These are phyloP conservation scores for Parapristionchus giblindavisi DNA, from an alignment of 2,888 invertebrate genomes.

Conservation along the genomic window DNA sequence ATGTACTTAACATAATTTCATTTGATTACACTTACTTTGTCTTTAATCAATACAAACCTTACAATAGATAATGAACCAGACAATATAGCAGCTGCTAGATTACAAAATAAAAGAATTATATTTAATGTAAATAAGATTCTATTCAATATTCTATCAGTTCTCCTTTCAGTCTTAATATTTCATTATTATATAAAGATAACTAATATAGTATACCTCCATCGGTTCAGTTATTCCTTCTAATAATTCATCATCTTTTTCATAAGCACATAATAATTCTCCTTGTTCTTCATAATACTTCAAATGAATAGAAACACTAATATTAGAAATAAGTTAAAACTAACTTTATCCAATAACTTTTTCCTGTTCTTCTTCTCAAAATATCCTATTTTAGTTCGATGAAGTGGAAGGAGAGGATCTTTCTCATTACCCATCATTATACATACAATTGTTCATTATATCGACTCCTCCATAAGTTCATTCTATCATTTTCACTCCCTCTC, in stretches of 20 bases:
- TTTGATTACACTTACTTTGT: not conserved
- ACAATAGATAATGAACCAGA: constrained; percentile 73
- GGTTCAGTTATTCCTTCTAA: constrained; percentile 44
- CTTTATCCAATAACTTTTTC: constrained; percentile 40
- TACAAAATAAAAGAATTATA: constrained; percentile 59
- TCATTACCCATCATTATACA: constrained; percentile 10
- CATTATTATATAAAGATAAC: not conserved
- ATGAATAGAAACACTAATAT: constrained; percentile 16
- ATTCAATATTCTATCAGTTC: constrained; percentile 56
- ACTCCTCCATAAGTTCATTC: too few relatives aligned
- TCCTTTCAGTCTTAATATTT: constrained; percentile 45
- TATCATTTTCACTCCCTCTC: too few relatives aligned
- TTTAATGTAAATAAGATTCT: constrained; percentile 59
- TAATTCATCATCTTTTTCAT: constrained; percentile 48
- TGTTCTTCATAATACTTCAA: constrained; percentile 52
- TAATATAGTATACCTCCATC: constrained; percentile 33
- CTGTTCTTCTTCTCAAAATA: constrained; percentile 41
- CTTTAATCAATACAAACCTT: constrained; percentile 61
- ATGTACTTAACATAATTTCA: constrained; percentile 67
- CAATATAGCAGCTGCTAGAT: constrained; percentile 70
- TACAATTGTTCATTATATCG: too few relatives aligned
- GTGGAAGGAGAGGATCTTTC: constrained; percentile 78
- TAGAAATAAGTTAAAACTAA: constrained; percentile 16
- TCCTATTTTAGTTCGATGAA: constrained; percentile 71
- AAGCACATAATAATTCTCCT: constrained; percentile 46